phyloP scores from a whole-genome alignment of 2,113 vertebrate genomes.

The Phocoena phocoena region DNA sequence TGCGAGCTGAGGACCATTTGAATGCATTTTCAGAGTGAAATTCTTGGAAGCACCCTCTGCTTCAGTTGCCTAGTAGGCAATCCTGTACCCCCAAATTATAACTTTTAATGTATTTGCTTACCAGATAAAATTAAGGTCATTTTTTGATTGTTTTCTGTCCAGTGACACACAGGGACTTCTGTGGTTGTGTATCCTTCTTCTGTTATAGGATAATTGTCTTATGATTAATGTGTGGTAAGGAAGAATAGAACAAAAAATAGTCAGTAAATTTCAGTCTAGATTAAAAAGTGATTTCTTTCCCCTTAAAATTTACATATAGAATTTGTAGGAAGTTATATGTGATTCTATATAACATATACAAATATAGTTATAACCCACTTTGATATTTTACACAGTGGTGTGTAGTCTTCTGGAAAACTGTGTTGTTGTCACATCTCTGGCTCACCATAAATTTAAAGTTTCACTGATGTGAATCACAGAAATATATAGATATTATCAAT shows the following conservation, averaged over 20 bases:
- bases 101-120: background rate
- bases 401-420: background rate
- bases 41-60: background rate
- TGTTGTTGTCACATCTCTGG: background rate
- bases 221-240: background rate
- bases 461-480: background rate
- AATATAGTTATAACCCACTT: background rate
- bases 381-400: background rate
- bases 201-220: background rate
- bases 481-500: background rate
- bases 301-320: background rate
- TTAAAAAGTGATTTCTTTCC: background rate
- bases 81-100: background rate
- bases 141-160: background rate
- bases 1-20: background rate
- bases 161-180: background rate
- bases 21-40: background rate
- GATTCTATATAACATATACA: background rate
- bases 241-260: background rate
- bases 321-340: background rate
- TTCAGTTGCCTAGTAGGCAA: background rate
- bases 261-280: background rate
- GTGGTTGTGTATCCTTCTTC: background rate
- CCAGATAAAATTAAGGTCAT: constrained; percentile 7
- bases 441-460: background rate